Conservation (phyloP, 2,113 vertebrate species). For the Notarius quadriscutis region DNA sequence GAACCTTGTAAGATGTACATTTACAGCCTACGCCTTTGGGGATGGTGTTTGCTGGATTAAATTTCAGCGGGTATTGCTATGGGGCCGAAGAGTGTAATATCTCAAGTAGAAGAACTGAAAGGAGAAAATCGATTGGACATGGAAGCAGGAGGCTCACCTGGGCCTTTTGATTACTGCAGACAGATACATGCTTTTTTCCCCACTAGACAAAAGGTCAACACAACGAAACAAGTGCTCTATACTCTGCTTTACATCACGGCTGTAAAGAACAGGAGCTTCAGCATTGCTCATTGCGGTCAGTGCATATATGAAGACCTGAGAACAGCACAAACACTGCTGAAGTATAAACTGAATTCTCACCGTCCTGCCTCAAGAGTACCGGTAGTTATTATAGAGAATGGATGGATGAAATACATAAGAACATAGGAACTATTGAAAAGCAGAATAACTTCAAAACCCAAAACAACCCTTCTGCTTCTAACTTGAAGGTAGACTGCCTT, state of each 20-base stretch:
- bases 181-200: conserved; percentile 41
- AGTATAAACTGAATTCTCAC: conserved; percentile 1
- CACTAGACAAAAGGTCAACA: conserved; percentile 50
- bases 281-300: neutral
- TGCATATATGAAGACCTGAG: conserved; percentile 13
- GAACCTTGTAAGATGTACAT: conserved; percentile 27
- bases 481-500: too few relatives aligned
- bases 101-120: conserved; percentile 49
- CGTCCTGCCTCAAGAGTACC: neutral
- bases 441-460: neutral
- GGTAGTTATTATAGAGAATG: neutral
- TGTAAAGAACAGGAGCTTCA: neutral
- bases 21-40: conserved; percentile 29
- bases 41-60: conserved; percentile 47
- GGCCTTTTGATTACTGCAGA: conserved; percentile 50
- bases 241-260: conserved; percentile 3
- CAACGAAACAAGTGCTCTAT: conserved; percentile 19
- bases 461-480: too few relatives aligned
- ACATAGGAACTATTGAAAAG: neutral
- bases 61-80: conserved; percentile 41
- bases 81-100: conserved; percentile 43
- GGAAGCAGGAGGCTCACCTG: conserved; percentile 44
- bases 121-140: conserved; percentile 53
- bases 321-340: conserved; percentile 1
- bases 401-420: neutral